These are phyloP conservation scores for Chaitophorus viminalis DNA, from an alignment of 2,888 invertebrate species.

Conservation along the genomic window DNA sequence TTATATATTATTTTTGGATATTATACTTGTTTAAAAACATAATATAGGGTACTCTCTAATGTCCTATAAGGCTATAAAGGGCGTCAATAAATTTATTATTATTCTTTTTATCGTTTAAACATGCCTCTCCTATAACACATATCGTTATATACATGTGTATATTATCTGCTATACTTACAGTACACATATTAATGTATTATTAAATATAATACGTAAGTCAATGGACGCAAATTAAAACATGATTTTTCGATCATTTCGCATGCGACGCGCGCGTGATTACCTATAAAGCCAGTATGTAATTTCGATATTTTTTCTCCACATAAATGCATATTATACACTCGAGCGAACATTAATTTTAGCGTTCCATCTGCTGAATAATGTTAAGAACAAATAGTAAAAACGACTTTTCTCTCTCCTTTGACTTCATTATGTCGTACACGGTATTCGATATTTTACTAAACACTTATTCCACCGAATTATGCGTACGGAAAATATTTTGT, in stretches of 20 bases:
- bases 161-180: too few relatives aligned
- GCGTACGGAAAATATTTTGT: neutral
- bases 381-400: neutral
- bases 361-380: neutral
- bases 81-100: too few relatives aligned
- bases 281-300: neutral
- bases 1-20: too few relatives aligned
- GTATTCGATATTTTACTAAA: neutral
- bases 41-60: too few relatives aligned
- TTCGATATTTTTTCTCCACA: neutral
- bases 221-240: neutral
- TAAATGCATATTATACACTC: neutral
- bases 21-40: too few relatives aligned
- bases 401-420: neutral
- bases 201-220: neutral
- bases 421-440: neutral
- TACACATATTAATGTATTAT: too few relatives aligned
- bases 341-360: neutral
- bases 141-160: too few relatives aligned
- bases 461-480: neutral
- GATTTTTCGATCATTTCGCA: neutral
- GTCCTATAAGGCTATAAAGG: too few relatives aligned
- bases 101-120: neutral
- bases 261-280: neutral
- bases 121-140: neutral